A percentile compares a stretch with the other conserved stretches of the same genome.
Evolutionary conservation across 2,888 invertebrate species (phyloP).

Genomic region (Endomychus coccineus): DNA sequence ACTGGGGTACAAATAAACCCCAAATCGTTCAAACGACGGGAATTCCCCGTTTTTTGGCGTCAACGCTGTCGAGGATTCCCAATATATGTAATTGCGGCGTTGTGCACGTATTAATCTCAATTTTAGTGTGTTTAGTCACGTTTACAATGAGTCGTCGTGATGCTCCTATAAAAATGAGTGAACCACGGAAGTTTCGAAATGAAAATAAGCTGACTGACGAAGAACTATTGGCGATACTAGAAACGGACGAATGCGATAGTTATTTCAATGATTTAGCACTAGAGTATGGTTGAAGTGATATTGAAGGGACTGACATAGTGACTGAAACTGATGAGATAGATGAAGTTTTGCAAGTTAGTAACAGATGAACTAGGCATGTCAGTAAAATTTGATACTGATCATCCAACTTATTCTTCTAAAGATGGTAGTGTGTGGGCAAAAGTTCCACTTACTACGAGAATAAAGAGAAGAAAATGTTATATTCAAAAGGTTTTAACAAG

Average conservation of each 20-base stretch:
- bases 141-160: constrained; percentile 6
- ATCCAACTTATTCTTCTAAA: constrained; percentile 14
- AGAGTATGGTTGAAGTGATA: constrained; percentile 13
- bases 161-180: not conserved
- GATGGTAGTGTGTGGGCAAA: constrained; percentile 14
- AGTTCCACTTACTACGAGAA: constrained; percentile 12
- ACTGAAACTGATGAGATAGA: constrained; percentile 7
- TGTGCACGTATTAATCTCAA: constrained; percentile 6
- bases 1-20: constrained; percentile 6
- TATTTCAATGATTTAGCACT: constrained; percentile 14
- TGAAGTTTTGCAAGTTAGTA: constrained; percentile 14
- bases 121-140: constrained; percentile 3
- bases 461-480: constrained; percentile 12
- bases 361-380: constrained; percentile 8
- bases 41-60: too few species aligned
- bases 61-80: not conserved
- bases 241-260: constrained; percentile 11
- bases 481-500: constrained; percentile 7
- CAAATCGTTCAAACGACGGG: constrained; percentile 4
- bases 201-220: constrained; percentile 6
- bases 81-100: not conserved
- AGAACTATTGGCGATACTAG: constrained; percentile 8
- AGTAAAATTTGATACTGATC: constrained; percentile 11
- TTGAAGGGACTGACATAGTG: constrained; percentile 7
- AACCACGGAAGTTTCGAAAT: constrained; percentile 5